phyloP scores from a whole-genome alignment of 2,888 invertebrate species.

The Habrosyne pyritoides region DNA sequence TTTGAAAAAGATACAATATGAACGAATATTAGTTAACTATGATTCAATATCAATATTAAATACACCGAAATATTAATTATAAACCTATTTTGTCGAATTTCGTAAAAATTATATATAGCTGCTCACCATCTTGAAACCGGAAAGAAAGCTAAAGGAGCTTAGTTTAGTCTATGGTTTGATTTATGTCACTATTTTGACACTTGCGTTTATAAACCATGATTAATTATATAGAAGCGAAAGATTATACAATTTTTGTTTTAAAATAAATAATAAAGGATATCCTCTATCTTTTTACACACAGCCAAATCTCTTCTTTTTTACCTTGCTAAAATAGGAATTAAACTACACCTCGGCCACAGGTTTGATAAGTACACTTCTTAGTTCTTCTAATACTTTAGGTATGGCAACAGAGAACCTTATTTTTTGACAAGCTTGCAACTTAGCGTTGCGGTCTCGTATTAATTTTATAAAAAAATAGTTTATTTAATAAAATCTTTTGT shows the following conservation, averaged over 20 bases:
- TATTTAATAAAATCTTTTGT: too few relatives aligned
- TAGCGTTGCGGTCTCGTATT: too few relatives aligned
- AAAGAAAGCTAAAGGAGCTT: slow-evolving; percentile 57
- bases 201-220: not conserved
- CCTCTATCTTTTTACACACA: too few relatives aligned
- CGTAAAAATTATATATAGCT: slow-evolving; percentile 24
- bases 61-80: not conserved
- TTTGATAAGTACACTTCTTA: too few relatives aligned
- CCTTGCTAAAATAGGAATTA: too few relatives aligned
- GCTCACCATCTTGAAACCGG: slow-evolving; percentile 81
- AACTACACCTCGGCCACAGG: too few relatives aligned
- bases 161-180: slow-evolving; percentile 41
- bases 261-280: too few relatives aligned
- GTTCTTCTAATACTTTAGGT: too few relatives aligned
- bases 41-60: not conserved
- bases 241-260: not conserved
- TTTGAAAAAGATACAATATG: not conserved
- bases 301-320: too few relatives aligned
- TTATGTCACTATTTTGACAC: slow-evolving; percentile 10
- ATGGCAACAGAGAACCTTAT: too few relatives aligned
- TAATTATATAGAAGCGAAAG: not conserved
- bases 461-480: too few relatives aligned
- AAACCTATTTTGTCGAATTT: slow-evolving; percentile 1
- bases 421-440: too few relatives aligned
- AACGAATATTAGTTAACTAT: not conserved